Base-by-base conservation (phyloP, 2,888 invertebrate species). In the Acanthococcus lagerstroemiae region DNA sequence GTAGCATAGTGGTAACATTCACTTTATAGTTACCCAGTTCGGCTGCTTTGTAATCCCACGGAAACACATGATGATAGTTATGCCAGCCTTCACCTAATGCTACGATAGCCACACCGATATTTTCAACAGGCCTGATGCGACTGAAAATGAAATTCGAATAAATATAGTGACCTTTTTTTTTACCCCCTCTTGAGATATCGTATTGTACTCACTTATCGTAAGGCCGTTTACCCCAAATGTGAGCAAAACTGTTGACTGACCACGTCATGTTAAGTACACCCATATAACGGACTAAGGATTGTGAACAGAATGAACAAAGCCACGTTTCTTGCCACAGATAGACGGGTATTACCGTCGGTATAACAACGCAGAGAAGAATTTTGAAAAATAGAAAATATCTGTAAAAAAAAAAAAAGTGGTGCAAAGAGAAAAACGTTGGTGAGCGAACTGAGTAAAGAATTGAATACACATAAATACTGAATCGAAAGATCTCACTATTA, bases 221-320 rank as follows among this genome's bases (percentile, higher is more conserved):
- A 0, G 87, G 87, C 70, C 83, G 82, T 69, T 80, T 81, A 67
- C 87, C 87, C 80, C 84, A 86, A 55, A 87, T 76, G 76, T 93
- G 93, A 1, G 93, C 92, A 25, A 87, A 88, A 72, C 90, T 90
- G 75, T 93, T 93, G 17, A 94, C 92, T 1, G 87, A 80, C 94
- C 93, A 95, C 1, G 94, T 94, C 73, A 84, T 84, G 77, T 95
- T 87, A 67, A 95, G 80, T 2, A 83, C 83, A 66, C 83, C 74
- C 27, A 84, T 79, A 75, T 91, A 93, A 12, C 94, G 84, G 15
- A 89, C 73, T 25, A 86, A 76, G 1, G 77, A 76, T 60, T 80
- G 76, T 0, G 80, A 73, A 69, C 79, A 74, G 71, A 80, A 76
- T 0, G 82, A 77, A 55, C 75, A 75, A 68, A 73, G 74, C 68